phyloP scores from a whole-genome alignment of 2,113 vertebrate species.

The Rostratula benghalensis region DNA sequence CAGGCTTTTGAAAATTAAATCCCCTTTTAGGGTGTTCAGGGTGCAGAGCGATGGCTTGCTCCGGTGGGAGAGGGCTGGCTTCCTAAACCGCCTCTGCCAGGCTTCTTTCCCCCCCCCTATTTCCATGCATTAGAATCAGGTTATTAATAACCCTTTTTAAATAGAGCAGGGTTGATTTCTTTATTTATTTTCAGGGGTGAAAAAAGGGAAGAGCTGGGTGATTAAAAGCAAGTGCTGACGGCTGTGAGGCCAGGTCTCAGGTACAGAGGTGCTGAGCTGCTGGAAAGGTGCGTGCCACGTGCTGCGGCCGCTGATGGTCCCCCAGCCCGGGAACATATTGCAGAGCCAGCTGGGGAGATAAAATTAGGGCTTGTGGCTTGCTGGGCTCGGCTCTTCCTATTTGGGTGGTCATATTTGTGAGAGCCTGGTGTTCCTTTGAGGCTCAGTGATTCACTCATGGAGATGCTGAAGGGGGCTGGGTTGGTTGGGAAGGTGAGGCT shows the following conservation, averaged over 20 bases:
- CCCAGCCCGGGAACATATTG: background rate
- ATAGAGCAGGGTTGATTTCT: slow-evolving; percentile 5
- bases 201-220: background rate
- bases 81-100: background rate
- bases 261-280: background rate
- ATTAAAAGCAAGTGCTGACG: slow-evolving; percentile 10
- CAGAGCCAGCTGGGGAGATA: background rate
- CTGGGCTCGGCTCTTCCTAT: background rate
- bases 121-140: background rate
- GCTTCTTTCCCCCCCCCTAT: background rate
- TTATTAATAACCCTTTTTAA: slow-evolving; percentile 62
- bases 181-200: background rate
- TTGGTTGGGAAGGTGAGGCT: background rate
- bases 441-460: background rate
- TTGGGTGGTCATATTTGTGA: background rate
- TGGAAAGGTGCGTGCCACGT: background rate
- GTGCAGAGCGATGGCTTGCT: background rate
- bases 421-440: background rate
- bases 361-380: background rate
- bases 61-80: background rate
- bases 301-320: background rate
- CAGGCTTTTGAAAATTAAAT: background rate
- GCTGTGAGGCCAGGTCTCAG: background rate
- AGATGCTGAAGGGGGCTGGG: background rate
- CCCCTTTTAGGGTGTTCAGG: background rate